Percentiles rank a stretch among this genome's conserved stretches.
Conservation (phyloP, 64 coral and sea anemone species). For the Pocillopora verrucosa region DNA sequence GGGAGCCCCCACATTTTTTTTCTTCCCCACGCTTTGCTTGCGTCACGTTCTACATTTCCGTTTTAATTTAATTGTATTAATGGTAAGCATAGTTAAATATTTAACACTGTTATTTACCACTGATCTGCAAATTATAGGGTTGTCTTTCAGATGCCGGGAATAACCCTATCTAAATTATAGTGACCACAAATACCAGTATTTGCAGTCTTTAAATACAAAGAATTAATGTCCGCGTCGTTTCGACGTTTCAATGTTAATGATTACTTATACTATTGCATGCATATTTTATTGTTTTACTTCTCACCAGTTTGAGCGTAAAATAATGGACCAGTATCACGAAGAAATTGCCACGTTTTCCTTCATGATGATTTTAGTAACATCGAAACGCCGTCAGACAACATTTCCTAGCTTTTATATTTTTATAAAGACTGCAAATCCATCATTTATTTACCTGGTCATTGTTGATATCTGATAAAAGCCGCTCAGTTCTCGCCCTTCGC, state of each 20-base stretch:
- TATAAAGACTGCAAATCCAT: constrained; percentile 25
- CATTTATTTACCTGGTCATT: constrained; percentile 43
- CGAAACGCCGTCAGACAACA: constrained; percentile 44
- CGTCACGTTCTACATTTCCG: background rate
- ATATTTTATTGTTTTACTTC: constrained; percentile 39
- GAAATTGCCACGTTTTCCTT: constrained; percentile 42
- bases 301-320: background rate
- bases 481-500: constrained; percentile 52
- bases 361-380: constrained; percentile 38
- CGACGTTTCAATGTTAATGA: constrained; percentile 38
- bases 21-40: background rate
- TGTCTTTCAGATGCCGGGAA: background rate
- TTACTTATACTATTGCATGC: constrained; percentile 38
- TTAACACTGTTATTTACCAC: background rate
- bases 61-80: background rate
- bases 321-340: constrained; percentile 5
- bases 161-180: background rate
- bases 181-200: background rate
- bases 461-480: constrained; percentile 44
- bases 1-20: background rate
- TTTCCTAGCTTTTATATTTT: constrained; percentile 36
- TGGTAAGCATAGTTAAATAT: background rate
- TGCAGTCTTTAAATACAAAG: background rate
- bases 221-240: constrained; percentile 24
- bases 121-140: background rate